Conservation (phyloP, 2,797 vertebrate genomes). For the Vespertilio murinus region DNA sequence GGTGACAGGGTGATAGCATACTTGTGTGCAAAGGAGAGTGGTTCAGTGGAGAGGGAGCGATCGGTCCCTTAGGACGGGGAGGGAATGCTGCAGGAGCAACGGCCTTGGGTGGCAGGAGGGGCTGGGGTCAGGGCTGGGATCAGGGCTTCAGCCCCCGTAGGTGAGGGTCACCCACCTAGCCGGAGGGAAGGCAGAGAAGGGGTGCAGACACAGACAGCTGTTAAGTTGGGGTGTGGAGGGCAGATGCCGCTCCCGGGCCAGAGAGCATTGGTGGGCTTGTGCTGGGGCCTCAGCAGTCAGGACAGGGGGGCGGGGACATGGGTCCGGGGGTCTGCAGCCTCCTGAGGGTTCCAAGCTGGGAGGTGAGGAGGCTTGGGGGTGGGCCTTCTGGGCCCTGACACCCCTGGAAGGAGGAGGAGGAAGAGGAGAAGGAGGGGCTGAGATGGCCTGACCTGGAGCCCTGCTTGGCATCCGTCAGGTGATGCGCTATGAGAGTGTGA, state of each 20-base stretch:
- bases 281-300: not conserved
- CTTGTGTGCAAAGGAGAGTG: not conserved
- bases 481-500: conserved; percentile 92
- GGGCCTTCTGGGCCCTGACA: not conserved
- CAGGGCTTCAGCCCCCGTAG: not conserved
- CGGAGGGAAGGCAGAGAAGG: not conserved
- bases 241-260: not conserved
- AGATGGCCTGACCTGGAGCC: not conserved
- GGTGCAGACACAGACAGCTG: not conserved
- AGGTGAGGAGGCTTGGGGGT: not conserved
- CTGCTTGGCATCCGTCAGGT: conserved; percentile 84
- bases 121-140: not conserved
- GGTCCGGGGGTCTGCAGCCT: not conserved
- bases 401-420: not conserved
- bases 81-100: not conserved
- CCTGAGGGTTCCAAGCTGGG: not conserved
- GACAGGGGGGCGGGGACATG: not conserved
- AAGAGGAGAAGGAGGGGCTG: not conserved
- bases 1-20: fast-evolving
- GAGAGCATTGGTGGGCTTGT: not conserved
- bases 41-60: no score
- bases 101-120: not conserved
- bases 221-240: not conserved
- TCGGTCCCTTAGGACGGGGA: fast-evolving
- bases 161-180: not conserved